Evolutionary conservation across 2,888 invertebrate genomes (phyloP).

Genomic region (Nomada flava): DNA sequence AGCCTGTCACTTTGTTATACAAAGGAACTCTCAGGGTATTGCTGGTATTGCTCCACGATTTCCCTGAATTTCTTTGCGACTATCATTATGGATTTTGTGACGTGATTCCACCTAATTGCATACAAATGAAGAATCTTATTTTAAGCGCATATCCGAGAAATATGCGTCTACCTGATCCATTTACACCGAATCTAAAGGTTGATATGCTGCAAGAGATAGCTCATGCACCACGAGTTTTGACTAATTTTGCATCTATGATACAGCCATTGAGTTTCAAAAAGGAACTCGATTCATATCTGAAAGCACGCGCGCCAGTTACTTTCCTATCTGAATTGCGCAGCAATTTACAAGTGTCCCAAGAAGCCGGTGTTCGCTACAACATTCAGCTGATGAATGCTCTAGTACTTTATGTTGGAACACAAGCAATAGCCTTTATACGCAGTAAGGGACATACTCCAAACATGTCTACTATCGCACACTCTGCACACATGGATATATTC

Average conservation of each 20-base stretch:
- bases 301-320: conserved; percentile 96
- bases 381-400: conserved; percentile 98
- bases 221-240: conserved; percentile 94
- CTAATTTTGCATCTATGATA: conserved; percentile 94
- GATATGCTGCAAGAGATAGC: conserved; percentile 96
- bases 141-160: conserved; percentile 98
- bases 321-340: conserved; percentile 96
- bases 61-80: conserved; percentile 99
- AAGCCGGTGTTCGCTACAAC: conserved; percentile 97
- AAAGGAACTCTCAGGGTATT: conserved; percentile 98
- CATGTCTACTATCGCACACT: conserved; percentile 99
- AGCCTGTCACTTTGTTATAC: conserved; percentile 96
- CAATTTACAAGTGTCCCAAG: conserved; percentile 93
- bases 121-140: conserved; percentile 99
- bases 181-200: conserved; percentile 98
- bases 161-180: conserved; percentile 99
- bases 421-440: conserved; percentile 96
- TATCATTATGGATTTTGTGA: conserved; percentile 99
- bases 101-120: conserved; percentile 99
- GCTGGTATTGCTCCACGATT: conserved; percentile 98
- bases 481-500: conserved; percentile 99
- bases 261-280: conserved; percentile 96
- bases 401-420: conserved; percentile 98
- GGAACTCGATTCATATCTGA: conserved; percentile 98
- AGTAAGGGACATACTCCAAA: conserved; percentile 96